Evolutionary conservation across 2,888 invertebrate genomes (phyloP), one percentile per base, ranked within the genome.

Genomic region (Erebia aethiops): DNA sequence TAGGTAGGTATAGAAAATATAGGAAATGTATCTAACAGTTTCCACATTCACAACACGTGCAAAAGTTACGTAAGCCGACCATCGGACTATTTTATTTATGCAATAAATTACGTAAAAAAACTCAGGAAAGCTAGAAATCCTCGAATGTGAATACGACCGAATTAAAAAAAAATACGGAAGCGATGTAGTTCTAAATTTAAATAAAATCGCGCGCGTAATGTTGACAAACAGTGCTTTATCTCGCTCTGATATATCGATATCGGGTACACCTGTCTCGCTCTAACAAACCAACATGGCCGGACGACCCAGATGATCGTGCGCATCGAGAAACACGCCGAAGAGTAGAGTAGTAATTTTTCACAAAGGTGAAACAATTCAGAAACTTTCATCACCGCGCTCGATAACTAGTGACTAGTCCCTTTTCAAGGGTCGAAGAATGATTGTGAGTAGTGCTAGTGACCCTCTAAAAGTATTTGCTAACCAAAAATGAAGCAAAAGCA

Each of bases 201-300:
- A 85, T 86, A 86, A 83, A 85, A 77, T 76, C 62, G 79, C 79
- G 79, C 79, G 71, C 76, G 77, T 75, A 80, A 81, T 89, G 87
- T 90, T 89, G 89, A 86, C 87, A 89, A 90, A 90, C 86, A 89
- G 77, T 84, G 67, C 68, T 72, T 75, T 71, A 74, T 85, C 84
- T 76, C 82, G 58, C 71, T 85, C 80, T 56, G 46, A 18, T 82
- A 21, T 67, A 57, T 46, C 5, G 21, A 35, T 13, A 18, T 18
- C 56, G 67, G 16, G 16, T 70, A 67, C 70, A 8, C 18, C 70
- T 71, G 65, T 82, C 82, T 79, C 79, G 9, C 52, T 70, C 74
- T 41, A 69, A 41, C 64, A 49, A 67, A 72, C 69, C 56, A 72
- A 68, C 67, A 74, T 70, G 75, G 74, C 74, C 72, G 76, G 58